Conservation (phyloP, 2,113 vertebrate species). For the Tyto alba region DNA sequence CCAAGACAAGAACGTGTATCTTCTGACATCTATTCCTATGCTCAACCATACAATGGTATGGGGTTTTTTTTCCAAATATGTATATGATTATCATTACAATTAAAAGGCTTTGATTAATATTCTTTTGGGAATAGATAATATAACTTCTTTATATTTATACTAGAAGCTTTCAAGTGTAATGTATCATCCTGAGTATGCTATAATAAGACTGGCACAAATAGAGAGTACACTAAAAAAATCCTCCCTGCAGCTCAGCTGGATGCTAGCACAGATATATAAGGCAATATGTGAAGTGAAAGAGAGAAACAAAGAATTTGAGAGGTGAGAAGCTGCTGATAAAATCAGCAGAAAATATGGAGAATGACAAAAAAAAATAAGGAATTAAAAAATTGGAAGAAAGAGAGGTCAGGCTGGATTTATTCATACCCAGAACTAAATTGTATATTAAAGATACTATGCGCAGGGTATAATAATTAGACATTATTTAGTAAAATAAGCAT, state of each 20-base stretch:
- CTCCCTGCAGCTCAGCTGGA: background rate
- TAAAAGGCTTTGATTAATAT: background rate
- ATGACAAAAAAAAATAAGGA: background rate
- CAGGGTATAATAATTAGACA: background rate
- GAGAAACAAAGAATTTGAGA: background rate
- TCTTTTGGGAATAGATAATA: background rate
- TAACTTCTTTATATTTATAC: background rate
- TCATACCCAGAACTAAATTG: background rate
- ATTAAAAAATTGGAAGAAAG: background rate
- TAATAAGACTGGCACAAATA: background rate
- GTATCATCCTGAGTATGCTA: background rate
- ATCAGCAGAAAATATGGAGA: background rate
- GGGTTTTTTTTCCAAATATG: background rate
- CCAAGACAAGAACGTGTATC: background rate
- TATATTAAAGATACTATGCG: background rate
- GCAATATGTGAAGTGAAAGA: background rate
- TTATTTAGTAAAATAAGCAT: background rate
- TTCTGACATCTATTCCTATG: background rate
- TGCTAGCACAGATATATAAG: background rate
- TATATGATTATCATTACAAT: background rate
- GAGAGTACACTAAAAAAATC: background rate
- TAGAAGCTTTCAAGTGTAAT: background rate
- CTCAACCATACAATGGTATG: background rate
- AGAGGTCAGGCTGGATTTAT: background rate
- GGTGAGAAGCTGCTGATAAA: background rate